A percentile compares a stretch with the other conserved stretches of the same genome.
These are phyloP conservation scores for Saccostrea cuccullata DNA, from an alignment of 1,140 invertebrate species.

Conservation along the genomic window DNA sequence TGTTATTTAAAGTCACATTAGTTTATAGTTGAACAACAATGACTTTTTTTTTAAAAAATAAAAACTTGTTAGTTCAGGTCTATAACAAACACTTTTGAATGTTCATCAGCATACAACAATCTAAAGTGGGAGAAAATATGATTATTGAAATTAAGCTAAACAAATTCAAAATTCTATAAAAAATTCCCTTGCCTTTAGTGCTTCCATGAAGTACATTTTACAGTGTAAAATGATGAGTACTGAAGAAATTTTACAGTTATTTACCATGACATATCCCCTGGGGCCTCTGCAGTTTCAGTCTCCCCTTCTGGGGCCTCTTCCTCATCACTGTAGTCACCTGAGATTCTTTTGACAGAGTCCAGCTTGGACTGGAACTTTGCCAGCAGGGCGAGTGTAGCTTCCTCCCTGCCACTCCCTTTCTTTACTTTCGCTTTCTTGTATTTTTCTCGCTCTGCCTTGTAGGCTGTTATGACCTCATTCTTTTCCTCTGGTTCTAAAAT, in stretches of 20 bases:
- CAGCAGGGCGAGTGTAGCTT: constrained; percentile 86
- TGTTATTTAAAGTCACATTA: no score
- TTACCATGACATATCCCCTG: constrained; percentile 76
- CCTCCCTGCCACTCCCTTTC: constrained; percentile 80
- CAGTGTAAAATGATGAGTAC: no score
- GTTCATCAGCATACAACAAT: no score
- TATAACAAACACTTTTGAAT: no score
- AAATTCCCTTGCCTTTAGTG: no score
- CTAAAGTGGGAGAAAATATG: no score
- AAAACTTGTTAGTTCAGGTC: no score
- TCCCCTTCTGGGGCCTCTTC: constrained; percentile 74
- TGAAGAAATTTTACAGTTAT: neutral
- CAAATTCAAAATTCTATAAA: no score
- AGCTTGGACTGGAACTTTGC: constrained; percentile 91
- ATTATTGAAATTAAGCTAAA: no score
- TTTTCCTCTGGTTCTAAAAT: constrained; percentile 11
- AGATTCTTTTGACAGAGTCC: constrained; percentile 80
- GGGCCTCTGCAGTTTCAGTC: constrained; percentile 66
- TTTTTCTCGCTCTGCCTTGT: constrained; percentile 87
- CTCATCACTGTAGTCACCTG: constrained; percentile 75
- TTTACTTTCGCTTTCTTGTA: constrained; percentile 84
- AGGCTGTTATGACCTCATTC: constrained; percentile 86
- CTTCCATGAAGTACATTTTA: no score
- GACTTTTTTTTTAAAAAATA: no score
- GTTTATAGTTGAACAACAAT: no score